Conservation (phyloP, 23 tunicate genomes). For the Aplidium turbinatum region DNA sequence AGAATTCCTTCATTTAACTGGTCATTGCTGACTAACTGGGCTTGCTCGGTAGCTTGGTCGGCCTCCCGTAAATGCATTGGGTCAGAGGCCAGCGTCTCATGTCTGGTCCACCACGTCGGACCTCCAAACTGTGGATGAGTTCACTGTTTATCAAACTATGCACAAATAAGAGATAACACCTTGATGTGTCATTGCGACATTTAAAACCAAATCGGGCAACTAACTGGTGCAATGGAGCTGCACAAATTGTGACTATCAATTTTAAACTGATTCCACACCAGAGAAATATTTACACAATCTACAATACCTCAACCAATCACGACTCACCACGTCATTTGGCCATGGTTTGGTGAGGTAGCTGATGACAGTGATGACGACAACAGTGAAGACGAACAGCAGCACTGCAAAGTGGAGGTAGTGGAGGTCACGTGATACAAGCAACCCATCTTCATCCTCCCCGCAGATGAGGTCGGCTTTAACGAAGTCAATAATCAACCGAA, state of each 20-base stretch:
- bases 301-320: not conserved
- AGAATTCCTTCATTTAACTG: slow-evolving; percentile 6
- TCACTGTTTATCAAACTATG: too few species aligned
- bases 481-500: slow-evolving; percentile 54
- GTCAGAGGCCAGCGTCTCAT: slow-evolving; percentile 14
- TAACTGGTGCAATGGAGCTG: too few species aligned
- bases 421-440: slow-evolving; percentile 15
- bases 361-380: slow-evolving; percentile 40
- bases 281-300: too few species aligned
- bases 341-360: slow-evolving; percentile 46
- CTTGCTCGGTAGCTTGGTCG: slow-evolving; percentile 20
- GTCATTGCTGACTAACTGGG: slow-evolving; percentile 49
- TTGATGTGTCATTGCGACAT: too few species aligned
- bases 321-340: slow-evolving; percentile 41
- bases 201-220: not conserved
- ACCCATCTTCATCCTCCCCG: slow-evolving; percentile 28
- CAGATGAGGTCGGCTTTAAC: slow-evolving; percentile 62
- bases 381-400: slow-evolving; percentile 41
- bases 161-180: too few species aligned
- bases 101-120: slow-evolving; percentile 67
- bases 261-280: too few species aligned
- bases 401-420: slow-evolving; percentile 82
- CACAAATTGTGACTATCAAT: too few species aligned
- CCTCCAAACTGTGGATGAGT: slow-evolving; percentile 53
- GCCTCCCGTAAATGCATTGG: slow-evolving; percentile 30